A percentile compares a stretch with the other conserved stretches of the same genome.
Conservation (phyloP, 2,797 vertebrate genomes). For the Amblyraja radiata region DNA sequence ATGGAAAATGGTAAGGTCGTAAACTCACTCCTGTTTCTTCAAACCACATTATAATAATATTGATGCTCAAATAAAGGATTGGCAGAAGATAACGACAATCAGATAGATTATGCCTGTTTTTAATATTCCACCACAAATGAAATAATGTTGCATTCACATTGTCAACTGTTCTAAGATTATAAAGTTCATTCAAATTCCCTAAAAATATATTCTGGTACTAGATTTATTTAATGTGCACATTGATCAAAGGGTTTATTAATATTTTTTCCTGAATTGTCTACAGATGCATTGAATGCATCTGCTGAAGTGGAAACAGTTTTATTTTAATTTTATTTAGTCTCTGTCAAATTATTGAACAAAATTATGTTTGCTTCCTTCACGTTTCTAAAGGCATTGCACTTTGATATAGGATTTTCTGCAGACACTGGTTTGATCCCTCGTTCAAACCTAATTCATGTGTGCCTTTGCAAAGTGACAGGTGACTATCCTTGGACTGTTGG, state of each 20-base stretch:
- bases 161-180: not conserved
- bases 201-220: not conserved
- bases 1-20: conserved; percentile 99
- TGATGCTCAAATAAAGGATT: not conserved
- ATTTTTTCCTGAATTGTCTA: not conserved
- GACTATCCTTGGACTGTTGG: not conserved
- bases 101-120: not conserved
- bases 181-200: not conserved
- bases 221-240: not conserved
- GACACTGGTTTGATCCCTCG: not conserved
- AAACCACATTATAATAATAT: not conserved
- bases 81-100: not conserved
- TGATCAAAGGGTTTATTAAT: not conserved
- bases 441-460: not conserved
- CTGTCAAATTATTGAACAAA: not conserved
- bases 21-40: conserved; percentile 59
- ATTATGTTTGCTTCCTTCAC: not conserved
- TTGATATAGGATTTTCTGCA: not conserved
- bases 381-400: not conserved
- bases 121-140: not conserved
- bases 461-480: not conserved
- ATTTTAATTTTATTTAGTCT: not conserved
- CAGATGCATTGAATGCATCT: not conserved
- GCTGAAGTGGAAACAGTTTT: not conserved
- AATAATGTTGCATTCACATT: not conserved